Base-by-base conservation (phyloP, 1,140 invertebrate species). In the Daktulosphaira vitifoliae region DNA sequence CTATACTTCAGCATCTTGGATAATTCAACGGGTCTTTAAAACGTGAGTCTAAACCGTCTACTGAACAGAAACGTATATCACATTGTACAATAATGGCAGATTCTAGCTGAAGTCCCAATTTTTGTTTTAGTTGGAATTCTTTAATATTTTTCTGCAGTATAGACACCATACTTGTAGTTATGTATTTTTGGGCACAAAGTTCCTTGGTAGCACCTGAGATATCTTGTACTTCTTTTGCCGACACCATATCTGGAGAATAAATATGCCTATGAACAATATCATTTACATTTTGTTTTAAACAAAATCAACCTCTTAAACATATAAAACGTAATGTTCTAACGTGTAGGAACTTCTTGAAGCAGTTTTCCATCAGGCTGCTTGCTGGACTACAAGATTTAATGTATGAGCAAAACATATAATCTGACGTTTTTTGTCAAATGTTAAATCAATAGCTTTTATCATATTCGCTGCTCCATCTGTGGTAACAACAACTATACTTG, bases 391-490 rank as follows among this genome's bases (percentile, higher is more conserved):
- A 75, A 73, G 52, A 73, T 76, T 75, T 29, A 78, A 25, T 22
- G 72, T 75, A 67, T 78, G 75, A 0, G 74, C 74, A 71, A 76
- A 77, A 70, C 73, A 77, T 25, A 72, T 72, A 20, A 76, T n/a
- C 56, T 74, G 71, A 68, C 71, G 72, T 49, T 72, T 56, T 69
- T 70, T 68, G 48, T 70, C 71, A 72, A 74, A 74, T 59, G 67
- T 67, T 64, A 71, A 67, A 46, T 68, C 69, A 7, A 72, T 68
- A 29, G 72, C 73, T 66, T 72, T 73, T 23, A 71, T 70, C 65
- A 76, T 74, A 68, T 76, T 76, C 16, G 73, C 70, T 23, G 71
- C 74, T 65, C 74, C 76, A 70, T 78, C 74, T 11, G 73, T 75
- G 15, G 74, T 75, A 25, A 77, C 70, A 65, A 71, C 73, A 18